A percentile compares a stretch with the other conserved stretches of the same genome.
Evolutionary conservation across 2,888 invertebrate genomes (phyloP).

Genomic region (Himalopsyche anomala): DNA sequence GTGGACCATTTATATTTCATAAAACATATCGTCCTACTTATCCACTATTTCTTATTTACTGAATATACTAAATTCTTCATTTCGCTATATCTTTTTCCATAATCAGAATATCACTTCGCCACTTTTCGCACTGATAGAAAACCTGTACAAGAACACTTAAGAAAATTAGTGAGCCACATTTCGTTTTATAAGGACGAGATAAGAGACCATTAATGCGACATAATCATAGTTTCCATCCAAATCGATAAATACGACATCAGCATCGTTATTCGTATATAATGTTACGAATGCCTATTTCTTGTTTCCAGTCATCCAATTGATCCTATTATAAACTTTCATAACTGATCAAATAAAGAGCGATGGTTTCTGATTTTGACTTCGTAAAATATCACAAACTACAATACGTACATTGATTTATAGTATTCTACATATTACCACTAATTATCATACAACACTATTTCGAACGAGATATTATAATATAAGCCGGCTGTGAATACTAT

Average conservation of each 20-base stretch:
- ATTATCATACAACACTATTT: no score
- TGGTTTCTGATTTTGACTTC: neutral
- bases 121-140: no score
- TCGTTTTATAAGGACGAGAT: no score
- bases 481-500: no score
- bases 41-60: no score
- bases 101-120: no score
- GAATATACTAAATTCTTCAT: no score
- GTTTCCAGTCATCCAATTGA: conserved; percentile 35
- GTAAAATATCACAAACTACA: neutral
- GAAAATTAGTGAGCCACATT: no score
- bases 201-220: neutral
- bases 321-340: neutral
- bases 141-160: no score
- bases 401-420: neutral
- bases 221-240: neutral
- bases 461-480: no score
- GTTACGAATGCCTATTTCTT: conserved; percentile 34
- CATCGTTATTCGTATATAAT: neutral
- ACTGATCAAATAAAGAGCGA: conserved; percentile 18
- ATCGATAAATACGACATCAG: conserved; percentile 21
- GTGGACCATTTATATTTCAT: neutral
- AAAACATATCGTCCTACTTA: neutral
- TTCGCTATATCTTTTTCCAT: no score
- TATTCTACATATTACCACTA: neutral